Conservation (phyloP, 1,140 invertebrate genomes). For the Subanguina moxae region DNA sequence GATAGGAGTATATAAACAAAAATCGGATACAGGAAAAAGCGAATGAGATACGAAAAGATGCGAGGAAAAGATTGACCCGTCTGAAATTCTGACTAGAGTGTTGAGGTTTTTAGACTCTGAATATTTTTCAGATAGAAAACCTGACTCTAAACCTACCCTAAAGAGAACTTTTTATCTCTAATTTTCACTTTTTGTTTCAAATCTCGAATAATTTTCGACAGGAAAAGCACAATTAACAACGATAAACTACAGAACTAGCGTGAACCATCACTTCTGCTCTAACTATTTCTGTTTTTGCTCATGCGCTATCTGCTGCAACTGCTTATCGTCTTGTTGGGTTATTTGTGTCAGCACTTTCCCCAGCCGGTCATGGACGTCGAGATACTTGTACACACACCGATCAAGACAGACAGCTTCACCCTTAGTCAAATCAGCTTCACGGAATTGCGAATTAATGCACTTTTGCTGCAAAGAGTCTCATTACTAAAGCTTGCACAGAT, state of each 20-base stretch:
- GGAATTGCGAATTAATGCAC: conserved; percentile 39
- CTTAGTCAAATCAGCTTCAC: conserved; percentile 41
- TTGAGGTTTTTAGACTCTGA: too few relatives aligned
- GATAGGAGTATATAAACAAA: too few relatives aligned
- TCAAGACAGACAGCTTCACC: conserved; percentile 45
- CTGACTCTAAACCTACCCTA: too few relatives aligned
- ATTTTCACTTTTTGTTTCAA: not conserved
- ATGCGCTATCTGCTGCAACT: conserved; percentile 26
- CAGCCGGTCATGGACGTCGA: conserved; percentile 44
- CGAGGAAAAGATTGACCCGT: too few relatives aligned
- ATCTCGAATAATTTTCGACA: not conserved
- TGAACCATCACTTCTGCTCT: not conserved
- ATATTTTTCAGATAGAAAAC: too few relatives aligned
- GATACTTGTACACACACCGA: conserved; percentile 47
- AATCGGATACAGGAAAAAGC: too few relatives aligned
- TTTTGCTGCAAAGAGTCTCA: conserved; percentile 19
- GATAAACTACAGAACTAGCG: not conserved
- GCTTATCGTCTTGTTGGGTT: conserved; percentile 45
- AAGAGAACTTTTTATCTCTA: too few relatives aligned
- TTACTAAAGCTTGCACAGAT: not conserved
- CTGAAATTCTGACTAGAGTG: too few relatives aligned
- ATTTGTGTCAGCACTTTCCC: conserved; percentile 49
- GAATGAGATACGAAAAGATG: too few relatives aligned
- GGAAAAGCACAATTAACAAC: not conserved
- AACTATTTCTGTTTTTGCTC: conserved; percentile 13